A percentile compares a stretch with the other conserved stretches of the same genome.
Evolutionary conservation across 1,140 invertebrate genomes (phyloP).

Genomic region (Apis cerana): DNA sequence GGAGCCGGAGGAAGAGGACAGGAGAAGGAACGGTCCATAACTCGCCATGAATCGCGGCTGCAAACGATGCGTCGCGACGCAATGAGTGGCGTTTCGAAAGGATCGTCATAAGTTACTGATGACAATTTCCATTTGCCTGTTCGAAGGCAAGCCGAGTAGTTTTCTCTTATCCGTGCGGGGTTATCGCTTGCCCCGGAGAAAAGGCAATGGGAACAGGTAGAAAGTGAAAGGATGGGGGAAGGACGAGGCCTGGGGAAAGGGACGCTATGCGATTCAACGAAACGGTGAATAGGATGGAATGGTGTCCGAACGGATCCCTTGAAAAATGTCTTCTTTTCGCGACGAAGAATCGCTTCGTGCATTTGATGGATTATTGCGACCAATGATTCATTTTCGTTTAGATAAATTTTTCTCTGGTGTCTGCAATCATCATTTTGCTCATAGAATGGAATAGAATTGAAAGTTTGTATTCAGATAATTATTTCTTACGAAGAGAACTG

Average conservation of each 20-base stretch:
- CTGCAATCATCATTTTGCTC: no score
- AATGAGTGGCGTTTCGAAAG: constrained; percentile 26
- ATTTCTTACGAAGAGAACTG: no score
- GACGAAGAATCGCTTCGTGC: not conserved
- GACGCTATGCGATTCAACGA: not conserved
- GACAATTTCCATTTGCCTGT: constrained; percentile 11
- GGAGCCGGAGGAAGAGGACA: no score
- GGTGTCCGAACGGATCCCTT: not conserved
- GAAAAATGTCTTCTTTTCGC: no score
- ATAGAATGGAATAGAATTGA: no score
- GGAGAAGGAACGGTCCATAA: constrained; percentile 1
- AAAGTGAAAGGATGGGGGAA: constrained; percentile 26
- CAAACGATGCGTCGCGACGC: not conserved
- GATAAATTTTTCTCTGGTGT: no score
- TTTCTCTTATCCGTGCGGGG: constrained; percentile 14
- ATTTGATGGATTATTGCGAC: no score
- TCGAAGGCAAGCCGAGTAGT: not conserved
- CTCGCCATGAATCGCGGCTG: not conserved
- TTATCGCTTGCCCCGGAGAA: not conserved
- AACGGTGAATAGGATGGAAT: not conserved
- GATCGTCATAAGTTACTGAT: constrained; percentile 32
- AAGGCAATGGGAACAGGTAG: constrained; percentile 4
- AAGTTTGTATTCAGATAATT: no score
- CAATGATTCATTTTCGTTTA: no score
- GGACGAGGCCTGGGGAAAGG: not conserved